Evolutionary conservation across 2,113 vertebrate species (phyloP), one percentile per base, ranked within the genome.

Genomic region (Prunella fulvescens): DNA sequence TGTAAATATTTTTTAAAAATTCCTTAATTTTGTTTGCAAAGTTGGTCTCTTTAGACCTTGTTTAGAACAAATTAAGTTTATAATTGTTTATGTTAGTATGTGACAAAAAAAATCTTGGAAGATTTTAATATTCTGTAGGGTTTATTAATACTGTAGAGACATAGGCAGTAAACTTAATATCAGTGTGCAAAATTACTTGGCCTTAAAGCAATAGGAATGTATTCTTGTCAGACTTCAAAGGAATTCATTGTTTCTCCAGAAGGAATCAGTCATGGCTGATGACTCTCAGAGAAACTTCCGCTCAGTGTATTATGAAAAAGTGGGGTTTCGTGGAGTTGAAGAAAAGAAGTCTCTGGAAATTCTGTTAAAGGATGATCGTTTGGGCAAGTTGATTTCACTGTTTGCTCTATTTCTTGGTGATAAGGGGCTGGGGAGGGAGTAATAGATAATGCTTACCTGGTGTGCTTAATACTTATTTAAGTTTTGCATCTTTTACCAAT

Each of bases 281-380:
- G 99, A 99, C 96, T 98, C 99, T 10, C 99, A 99, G 97, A 99
- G 99, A 85, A 99, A 99, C 86, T 99, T 99, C 35, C 99, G 99
- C 62, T 99, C 99, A 0, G 98, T 99, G 0, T 99, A 99, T 93
- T 99, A 99, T 90, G 99, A 99, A 85, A 99, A 99, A 89, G 99
- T 99, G 71, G 99, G 99, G 2, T 99, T 99, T 96, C 98, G 99
- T 92, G 99, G 99, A 67, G 99, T 99, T 83, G 99, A 99, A 97
- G 99, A 99, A 92, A 99, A 99, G 98, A 99, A 99, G 71, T 99
- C 99, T 0, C 95, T 99, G 93, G 99, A 99, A 97, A 99, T 99
- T 48, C 98, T 99, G 29, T 96, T 99, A 16, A 99, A 99, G 94
- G 99, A 99, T 94, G 99, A 99, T 78, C 98, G 98, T 2, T 96